Conservation (phyloP, 1,140 invertebrate species). For the Plectus sambesii region DNA sequence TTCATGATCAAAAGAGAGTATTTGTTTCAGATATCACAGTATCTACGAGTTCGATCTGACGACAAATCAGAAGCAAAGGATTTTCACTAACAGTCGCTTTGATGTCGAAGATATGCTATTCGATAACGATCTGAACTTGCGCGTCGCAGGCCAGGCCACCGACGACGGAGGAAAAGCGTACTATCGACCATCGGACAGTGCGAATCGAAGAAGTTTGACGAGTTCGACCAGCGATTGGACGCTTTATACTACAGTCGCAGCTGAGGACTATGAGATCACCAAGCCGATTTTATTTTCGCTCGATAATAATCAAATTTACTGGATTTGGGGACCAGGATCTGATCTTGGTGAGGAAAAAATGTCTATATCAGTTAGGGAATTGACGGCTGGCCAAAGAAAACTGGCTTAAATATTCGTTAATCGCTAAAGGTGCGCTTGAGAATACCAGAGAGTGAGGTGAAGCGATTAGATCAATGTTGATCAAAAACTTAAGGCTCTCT, state of each 20-base stretch:
- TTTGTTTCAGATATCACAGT: no score
- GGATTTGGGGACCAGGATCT: conserved; percentile 39
- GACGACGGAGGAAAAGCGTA: conserved; percentile 35
- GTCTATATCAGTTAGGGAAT: no score
- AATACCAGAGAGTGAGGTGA: no score
- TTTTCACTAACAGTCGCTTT: conserved; percentile 21
- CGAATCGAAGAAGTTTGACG: conserved; percentile 29
- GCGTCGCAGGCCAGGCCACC: conserved; percentile 36
- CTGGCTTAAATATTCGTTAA: no score
- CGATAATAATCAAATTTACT: conserved; percentile 40
- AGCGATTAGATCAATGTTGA: no score
- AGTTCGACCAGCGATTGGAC: conserved; percentile 35
- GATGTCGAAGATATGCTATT: conserved; percentile 30
- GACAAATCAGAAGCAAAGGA: conserved; percentile 16
- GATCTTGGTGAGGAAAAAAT: conserved; percentile 40
- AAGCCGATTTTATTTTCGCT: conserved; percentile 37
- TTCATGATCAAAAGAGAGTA: no score
- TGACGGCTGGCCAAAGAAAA: no score
- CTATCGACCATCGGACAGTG: conserved; percentile 33
- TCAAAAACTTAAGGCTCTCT: no score
- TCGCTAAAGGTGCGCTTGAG: no score
- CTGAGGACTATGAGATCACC: conserved; percentile 41
- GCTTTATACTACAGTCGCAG: conserved; percentile 32
- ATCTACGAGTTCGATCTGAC: conserved; percentile 21
- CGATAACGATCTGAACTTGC: conserved; percentile 39